These are phyloP conservation scores for Poecilia latipinna DNA, from an alignment of 2,113 vertebrate species.

Conservation along the genomic window DNA sequence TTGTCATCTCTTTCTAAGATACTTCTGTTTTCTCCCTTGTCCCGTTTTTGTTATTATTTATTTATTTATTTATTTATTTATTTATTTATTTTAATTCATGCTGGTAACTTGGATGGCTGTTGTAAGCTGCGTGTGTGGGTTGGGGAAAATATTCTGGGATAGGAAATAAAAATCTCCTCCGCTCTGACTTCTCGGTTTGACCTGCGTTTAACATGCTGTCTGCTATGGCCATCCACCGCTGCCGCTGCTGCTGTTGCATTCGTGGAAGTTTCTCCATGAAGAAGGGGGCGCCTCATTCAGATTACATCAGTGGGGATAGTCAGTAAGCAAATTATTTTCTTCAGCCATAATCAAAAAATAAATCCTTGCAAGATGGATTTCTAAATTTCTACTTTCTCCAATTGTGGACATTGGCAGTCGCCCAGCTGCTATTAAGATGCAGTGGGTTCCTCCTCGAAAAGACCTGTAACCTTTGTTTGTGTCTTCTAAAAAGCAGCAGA, in stretches of 20 bases:
- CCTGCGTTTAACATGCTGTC: constrained; percentile 70
- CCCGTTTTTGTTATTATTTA: background rate
- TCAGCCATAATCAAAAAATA: background rate
- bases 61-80: too few species aligned
- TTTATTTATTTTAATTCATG: constrained; percentile 5
- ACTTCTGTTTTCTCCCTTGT: constrained; percentile 18
- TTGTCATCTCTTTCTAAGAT: constrained; percentile 39
- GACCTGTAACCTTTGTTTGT: constrained; percentile 26
- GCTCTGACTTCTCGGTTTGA: constrained; percentile 68
- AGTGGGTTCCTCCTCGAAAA: constrained; percentile 22
- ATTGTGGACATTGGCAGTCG: constrained; percentile 27
- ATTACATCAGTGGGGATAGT: constrained; percentile 32
- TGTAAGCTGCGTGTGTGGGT: constrained; percentile 76
- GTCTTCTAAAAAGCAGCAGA: constrained; percentile 9
- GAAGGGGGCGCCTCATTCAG: constrained; percentile 45
- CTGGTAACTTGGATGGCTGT: constrained; percentile 58
- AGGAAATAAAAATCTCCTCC: constrained; percentile 69
- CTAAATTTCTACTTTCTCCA: background rate
- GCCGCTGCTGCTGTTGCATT: constrained; percentile 39
- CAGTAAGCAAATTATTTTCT: constrained; percentile 43
- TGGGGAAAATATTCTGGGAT: constrained; percentile 73
- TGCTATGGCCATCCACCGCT: constrained; percentile 60
- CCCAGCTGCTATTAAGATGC: constrained; percentile 36
- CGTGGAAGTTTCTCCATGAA: constrained; percentile 29
- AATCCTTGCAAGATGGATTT: constrained; percentile 11